Evolutionary conservation across 2,113 vertebrate species (phyloP), one percentile per base, ranked within the genome.

Genomic region (Xenopus laevis): DNA sequence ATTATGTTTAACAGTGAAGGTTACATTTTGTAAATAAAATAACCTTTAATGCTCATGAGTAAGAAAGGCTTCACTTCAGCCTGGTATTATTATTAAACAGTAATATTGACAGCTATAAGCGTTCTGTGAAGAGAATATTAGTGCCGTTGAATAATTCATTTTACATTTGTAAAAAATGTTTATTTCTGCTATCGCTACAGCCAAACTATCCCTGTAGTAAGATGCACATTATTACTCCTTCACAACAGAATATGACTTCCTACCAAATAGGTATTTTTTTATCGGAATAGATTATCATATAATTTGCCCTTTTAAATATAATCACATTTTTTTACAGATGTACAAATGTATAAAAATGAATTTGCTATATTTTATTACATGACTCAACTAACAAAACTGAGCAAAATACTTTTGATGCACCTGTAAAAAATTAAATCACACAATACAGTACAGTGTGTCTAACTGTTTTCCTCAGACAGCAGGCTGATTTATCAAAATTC

Each of bases 101-200:
- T 55, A 55, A 5, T 55, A 55, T 55, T 55, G 53, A 55, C 53
- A 55, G 53, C 17, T 55, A 16, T 55, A 55, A 55, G 53, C 53
- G 17, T 55, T 55, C 17, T 55, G 53, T n/a, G 17, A n/a, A 55
- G 17, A 55, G 53, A 55, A 55, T 17, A 55, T 55, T 55, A 55
- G 53, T 55, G 17, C 53, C 4, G 6, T n/a, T 55, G 53, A 55
- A 55, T 55, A 55, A 55, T 55, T 55, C 53, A 55, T 55, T 55
- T 55, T 55, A 55, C 53, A 55, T 55, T 55, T n/a, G n/a, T n/a
- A n/a, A n/a, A 55, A 55, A 55, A 55, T 55, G 53, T 55, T 55
- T n/a, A 55, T 55, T 55, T 55, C 47, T 50, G 12, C 47, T 50
- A 50, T 50, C 11, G 15, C 47, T 55, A n/a, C 53, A 55, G 17